These are phyloP conservation scores for Agrochola lychnidis DNA, from an alignment of 2,888 invertebrate species.

Conservation along the genomic window DNA sequence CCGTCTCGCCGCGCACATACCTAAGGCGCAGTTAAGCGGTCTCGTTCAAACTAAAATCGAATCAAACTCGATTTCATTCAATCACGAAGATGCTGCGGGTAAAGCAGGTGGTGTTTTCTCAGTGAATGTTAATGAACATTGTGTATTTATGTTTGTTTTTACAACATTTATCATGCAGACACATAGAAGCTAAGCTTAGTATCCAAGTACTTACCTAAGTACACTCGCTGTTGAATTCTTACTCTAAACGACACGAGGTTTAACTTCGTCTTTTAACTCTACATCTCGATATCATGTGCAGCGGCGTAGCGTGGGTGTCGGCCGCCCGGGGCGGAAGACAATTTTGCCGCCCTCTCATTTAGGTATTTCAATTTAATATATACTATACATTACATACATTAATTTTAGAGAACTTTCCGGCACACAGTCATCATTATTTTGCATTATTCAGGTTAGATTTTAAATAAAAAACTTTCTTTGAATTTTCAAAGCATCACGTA, in stretches of 20 bases:
- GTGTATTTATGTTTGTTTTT: constrained; percentile 44
- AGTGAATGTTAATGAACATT: constrained; percentile 49
- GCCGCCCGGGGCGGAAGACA: too few relatives aligned
- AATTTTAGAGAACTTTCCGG: too few relatives aligned
- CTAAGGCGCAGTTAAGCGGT: too few relatives aligned
- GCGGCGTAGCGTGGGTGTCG: too few relatives aligned
- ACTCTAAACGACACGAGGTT: background rate
- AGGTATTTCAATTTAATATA: too few relatives aligned
- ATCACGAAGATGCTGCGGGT: background rate
- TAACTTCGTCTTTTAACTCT: background rate
- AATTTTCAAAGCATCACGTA: too few relatives aligned
- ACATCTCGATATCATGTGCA: background rate
- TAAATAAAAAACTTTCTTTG: too few relatives aligned
- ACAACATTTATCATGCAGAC: constrained; percentile 65
- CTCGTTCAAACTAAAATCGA: background rate
- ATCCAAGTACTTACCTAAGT: constrained; percentile 30
- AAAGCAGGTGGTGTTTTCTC: background rate
- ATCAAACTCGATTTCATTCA: background rate
- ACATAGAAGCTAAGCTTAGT: constrained; percentile 56
- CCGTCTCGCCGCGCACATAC: too few relatives aligned
- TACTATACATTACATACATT: too few relatives aligned
- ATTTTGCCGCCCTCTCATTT: too few relatives aligned
- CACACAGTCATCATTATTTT: too few relatives aligned
- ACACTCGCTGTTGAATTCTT: background rate
- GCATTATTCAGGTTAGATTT: too few relatives aligned